Evolutionary conservation across 2,888 invertebrate species (phyloP).

Genomic region (Mesorhabditis sp.): DNA sequence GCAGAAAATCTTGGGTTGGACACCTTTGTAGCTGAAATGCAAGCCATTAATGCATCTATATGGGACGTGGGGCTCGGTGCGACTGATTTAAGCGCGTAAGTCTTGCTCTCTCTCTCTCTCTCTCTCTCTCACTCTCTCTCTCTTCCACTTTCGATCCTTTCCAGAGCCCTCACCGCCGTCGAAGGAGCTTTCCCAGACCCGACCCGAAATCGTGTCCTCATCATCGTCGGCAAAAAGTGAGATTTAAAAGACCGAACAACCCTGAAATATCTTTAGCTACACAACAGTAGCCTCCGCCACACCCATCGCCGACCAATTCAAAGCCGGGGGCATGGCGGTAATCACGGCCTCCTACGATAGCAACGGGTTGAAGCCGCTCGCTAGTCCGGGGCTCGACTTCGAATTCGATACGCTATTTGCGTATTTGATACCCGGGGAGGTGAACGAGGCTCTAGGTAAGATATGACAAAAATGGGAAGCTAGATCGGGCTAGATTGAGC

Average conservation of each 20-base stretch:
- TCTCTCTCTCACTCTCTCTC: neutral
- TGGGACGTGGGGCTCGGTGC: neutral
- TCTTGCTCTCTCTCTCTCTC: neutral
- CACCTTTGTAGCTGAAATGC: neutral
- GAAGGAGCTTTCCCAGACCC: neutral
- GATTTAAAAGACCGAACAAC: neutral
- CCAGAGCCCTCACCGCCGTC: neutral
- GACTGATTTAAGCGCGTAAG: neutral
- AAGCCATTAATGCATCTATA: neutral
- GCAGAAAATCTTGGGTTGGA: neutral
- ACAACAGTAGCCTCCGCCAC: neutral
- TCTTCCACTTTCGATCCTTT: neutral
- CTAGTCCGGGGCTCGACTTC: neutral
- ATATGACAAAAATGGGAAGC: too few relatives aligned
- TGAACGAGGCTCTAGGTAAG: neutral
- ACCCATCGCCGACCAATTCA: neutral
- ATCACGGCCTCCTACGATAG: neutral
- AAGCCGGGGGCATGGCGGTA: neutral
- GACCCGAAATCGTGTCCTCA: neutral
- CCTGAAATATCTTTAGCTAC: neutral
- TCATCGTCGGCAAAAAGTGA: slow-evolving; percentile 1
- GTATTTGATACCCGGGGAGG: neutral
- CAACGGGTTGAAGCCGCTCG: neutral
- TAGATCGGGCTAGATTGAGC: too few relatives aligned
- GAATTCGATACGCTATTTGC: neutral